These are phyloP conservation scores for Odontamblyopus rebecca DNA, from an alignment of 2,797 vertebrate genomes.

Conservation along the genomic window DNA sequence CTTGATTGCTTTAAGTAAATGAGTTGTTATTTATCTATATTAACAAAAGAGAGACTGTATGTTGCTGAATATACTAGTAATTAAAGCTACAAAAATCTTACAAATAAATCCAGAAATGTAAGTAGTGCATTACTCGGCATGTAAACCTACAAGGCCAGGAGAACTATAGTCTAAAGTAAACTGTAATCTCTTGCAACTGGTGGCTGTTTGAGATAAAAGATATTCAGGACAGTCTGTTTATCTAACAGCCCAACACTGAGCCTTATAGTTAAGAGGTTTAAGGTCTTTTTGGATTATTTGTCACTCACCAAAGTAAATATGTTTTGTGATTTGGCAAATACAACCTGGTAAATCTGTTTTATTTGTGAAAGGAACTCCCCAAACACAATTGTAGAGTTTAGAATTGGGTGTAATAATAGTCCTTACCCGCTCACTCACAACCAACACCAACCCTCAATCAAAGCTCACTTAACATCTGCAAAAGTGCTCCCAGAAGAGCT, in stretches of 20 bases:
- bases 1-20: too few species aligned
- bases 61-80: background rate
- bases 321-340: background rate
- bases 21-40: background rate
- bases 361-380: background rate
- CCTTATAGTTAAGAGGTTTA: background rate
- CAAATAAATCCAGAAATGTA: too few species aligned
- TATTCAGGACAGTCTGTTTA: background rate
- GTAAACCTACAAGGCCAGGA: background rate
- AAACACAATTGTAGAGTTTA: slow-evolving; percentile 3
- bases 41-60: background rate
- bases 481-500: slow-evolving; percentile 45
- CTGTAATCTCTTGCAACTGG: background rate
- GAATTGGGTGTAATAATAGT: slow-evolving; percentile 20
- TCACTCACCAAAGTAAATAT: background rate
- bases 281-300: background rate
- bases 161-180: background rate
- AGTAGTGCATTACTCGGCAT: background rate
- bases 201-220: background rate
- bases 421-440: slow-evolving; percentile 6
- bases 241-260: background rate
- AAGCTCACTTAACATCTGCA: slow-evolving; percentile 48
- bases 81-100: too few species aligned
- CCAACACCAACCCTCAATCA: slow-evolving; percentile 36
- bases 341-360: background rate